These are phyloP conservation scores for Lichenostomus cassidix DNA, from an alignment of 2,113 vertebrate species.

Conservation along the genomic window DNA sequence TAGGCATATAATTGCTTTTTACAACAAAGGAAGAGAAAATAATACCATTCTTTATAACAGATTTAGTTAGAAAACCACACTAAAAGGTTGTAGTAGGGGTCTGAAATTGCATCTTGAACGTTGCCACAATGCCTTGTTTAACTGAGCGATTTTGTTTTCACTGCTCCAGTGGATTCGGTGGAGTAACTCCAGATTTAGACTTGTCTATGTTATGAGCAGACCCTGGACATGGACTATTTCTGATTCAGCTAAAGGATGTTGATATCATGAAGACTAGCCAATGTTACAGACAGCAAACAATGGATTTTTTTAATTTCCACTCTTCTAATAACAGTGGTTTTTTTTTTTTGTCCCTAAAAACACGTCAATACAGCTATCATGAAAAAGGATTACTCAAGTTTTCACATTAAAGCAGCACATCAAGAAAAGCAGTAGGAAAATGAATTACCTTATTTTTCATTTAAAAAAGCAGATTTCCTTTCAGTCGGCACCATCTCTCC, in stretches of 20 bases:
- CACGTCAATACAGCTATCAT: neutral
- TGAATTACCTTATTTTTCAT: constrained; percentile 77
- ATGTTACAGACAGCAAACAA: neutral
- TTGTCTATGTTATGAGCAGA: neutral
- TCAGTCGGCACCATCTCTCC: constrained; percentile 75
- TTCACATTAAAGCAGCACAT: neutral
- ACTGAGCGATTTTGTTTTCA: neutral
- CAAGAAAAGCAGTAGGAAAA: constrained; percentile 15
- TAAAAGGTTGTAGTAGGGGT: neutral
- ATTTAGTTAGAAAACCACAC: neutral
- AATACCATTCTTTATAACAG: neutral
- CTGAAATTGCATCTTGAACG: neutral
- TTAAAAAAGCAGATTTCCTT: constrained; percentile 69
- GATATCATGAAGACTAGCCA: neutral
- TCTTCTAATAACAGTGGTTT: neutral
- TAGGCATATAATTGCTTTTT: neutral
- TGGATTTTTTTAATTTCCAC: neutral
- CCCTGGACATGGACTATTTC: neutral
- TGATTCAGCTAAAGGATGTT: neutral
- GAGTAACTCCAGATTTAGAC: neutral
- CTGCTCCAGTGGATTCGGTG: neutral
- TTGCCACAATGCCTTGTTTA: neutral
- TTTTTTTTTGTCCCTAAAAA: neutral
- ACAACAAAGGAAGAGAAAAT: neutral
- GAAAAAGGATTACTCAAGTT: neutral